A percentile compares a stretch with the other conserved stretches of the same genome.
These are phyloP conservation scores for Bostrychus sinensis DNA, from an alignment of 2,113 vertebrate species.

Conservation along the genomic window DNA sequence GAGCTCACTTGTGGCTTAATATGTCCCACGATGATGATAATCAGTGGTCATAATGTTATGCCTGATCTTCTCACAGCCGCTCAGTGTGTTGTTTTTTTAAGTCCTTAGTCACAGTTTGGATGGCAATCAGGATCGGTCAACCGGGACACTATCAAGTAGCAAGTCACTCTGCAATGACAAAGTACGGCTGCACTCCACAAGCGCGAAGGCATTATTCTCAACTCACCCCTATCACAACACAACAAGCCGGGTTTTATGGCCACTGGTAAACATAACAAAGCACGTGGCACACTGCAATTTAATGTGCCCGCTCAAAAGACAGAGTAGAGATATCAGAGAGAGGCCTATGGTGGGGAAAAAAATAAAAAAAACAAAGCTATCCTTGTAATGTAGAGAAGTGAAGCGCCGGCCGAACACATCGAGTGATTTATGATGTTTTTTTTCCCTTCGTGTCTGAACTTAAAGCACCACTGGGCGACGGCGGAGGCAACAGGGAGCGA, in stretches of 20 bases:
- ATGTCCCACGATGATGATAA: too few species aligned
- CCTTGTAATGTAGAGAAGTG: slow-evolving; percentile 51
- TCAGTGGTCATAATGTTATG: too few species aligned
- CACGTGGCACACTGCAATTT: slow-evolving; percentile 57
- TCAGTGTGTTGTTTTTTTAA: slow-evolving; percentile 61
- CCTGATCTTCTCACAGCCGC: slow-evolving; percentile 56
- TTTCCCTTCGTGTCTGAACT: slow-evolving; percentile 44
- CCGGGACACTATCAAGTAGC: slow-evolving; percentile 62
- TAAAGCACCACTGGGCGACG: slow-evolving; percentile 25
- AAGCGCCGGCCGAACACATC: slow-evolving; percentile 36
- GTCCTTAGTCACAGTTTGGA: slow-evolving; percentile 60
- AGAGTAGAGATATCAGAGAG: slow-evolving; percentile 62
- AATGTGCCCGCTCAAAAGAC: slow-evolving; percentile 59
- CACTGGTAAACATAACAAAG: slow-evolving; percentile 69
- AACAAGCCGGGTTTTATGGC: slow-evolving; percentile 69
- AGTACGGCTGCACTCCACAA: slow-evolving; percentile 32
- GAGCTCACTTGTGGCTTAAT: too few species aligned
- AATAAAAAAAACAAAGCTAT: slow-evolving; percentile 12
- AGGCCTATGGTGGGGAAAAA: slow-evolving; percentile 29
- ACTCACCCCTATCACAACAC: slow-evolving; percentile 64
- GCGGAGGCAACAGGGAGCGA: slow-evolving; percentile 26
- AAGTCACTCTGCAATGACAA: slow-evolving; percentile 64
- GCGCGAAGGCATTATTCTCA: slow-evolving; percentile 56
- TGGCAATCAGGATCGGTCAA: slow-evolving; percentile 66
- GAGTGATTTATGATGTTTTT: slow-evolving; percentile 59